Percentiles rank a stretch among this genome's conserved stretches.
phyloP scores from a whole-genome alignment of 2,113 vertebrate genomes.

The Sterrhoptilus dennistouni region DNA sequence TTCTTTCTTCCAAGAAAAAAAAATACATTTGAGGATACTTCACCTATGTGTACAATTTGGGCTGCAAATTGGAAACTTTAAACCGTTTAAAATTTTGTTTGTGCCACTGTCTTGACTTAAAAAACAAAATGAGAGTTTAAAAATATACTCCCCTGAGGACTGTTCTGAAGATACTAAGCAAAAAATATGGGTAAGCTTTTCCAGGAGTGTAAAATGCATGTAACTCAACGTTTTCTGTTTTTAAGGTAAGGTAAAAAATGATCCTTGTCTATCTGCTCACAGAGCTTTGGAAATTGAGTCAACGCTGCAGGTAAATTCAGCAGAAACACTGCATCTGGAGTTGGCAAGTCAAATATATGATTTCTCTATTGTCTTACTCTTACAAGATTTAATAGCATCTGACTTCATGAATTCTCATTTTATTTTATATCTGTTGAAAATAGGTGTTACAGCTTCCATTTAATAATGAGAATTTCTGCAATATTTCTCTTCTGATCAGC shows the following conservation, averaged over 20 bases:
- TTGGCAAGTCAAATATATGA: conserved; percentile 17
- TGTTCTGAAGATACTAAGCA: not conserved
- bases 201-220: not conserved
- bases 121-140: not conserved
- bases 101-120: not conserved
- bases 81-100: not conserved
- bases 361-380: conserved; percentile 32
- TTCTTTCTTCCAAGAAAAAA: not conserved
- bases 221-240: not conserved
- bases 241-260: not conserved
- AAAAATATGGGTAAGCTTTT: not conserved
- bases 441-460: not conserved
- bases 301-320: not conserved
- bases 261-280: not conserved
- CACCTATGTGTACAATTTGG: not conserved
- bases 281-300: not conserved
- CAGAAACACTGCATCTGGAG: not conserved
- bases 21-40: not conserved
- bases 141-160: not conserved
- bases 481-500: not conserved
- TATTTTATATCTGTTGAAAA: not conserved
- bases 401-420: conserved; percentile 41
- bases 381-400: conserved; percentile 14
- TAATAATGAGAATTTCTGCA: not conserved
- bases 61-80: not conserved